Conservation (phyloP, 2,888 invertebrate genomes). For the Nemoura dubitans region DNA sequence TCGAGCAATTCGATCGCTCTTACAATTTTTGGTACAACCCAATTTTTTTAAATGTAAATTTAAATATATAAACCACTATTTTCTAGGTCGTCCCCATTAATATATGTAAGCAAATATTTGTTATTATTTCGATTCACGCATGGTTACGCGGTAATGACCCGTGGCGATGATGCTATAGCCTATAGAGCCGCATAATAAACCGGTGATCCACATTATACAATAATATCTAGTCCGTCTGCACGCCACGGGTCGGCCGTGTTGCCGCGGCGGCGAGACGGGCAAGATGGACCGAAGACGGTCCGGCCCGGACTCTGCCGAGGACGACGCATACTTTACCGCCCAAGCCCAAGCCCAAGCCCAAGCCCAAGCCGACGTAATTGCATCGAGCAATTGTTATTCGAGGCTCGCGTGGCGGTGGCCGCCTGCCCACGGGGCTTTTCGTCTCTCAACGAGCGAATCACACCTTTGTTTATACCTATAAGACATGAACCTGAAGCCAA, state of each 20-base stretch:
- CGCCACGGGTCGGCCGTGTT: neutral
- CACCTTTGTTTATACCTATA: neutral
- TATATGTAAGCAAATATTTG: neutral
- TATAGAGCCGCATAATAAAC: neutral
- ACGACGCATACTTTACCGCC: no score
- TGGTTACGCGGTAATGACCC: neutral
- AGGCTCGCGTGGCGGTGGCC: neutral
- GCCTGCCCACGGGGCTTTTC: neutral
- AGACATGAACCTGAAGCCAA: neutral
- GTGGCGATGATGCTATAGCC: no score
- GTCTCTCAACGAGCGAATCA: neutral
- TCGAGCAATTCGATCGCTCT: neutral
- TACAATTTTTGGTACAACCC: neutral
- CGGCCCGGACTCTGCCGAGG: no score
- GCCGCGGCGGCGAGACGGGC: no score
- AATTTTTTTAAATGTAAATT: neutral
- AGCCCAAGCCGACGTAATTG: neutral
- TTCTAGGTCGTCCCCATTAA: neutral
- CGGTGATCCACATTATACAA: neutral
- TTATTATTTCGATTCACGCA: constrained; percentile 7
- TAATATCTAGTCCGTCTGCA: neutral
- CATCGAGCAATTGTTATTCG: neutral
- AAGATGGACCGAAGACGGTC: no score
- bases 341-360: neutral
- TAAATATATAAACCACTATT: neutral